Base-by-base conservation (phyloP, 1,140 invertebrate species). In the Platyscapa corneri region DNA sequence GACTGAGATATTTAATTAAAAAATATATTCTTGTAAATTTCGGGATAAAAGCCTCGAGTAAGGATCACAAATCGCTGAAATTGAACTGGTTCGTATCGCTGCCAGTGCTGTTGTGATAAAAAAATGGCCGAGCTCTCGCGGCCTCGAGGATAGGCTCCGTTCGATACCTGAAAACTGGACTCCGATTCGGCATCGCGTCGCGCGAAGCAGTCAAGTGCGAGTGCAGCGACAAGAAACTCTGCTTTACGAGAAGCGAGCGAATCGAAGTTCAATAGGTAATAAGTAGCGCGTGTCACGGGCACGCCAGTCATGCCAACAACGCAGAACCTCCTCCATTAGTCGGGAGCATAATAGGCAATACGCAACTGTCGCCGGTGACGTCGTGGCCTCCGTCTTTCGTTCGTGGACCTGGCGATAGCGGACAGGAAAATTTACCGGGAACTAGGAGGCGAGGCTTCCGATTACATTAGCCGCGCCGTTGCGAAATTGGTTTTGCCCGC, bases 261-360 rank as follows among this genome's bases (percentile, higher is more conserved):
- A 32, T 23, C n/a, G 30, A 39, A 39, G 34, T 18, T 72, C 67
- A 39, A 72, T 39, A 72, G 32, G 67, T 72, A 72, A 72, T 72
- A 72, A 72, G 39, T 72, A 72, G 67, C 34, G 67, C 67, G 16
- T 72, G 67, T 72, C 67, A 72, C 14, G 67, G 34, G 34, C 67
- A 72, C 34, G 20, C 67, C 34, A 72, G 67, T 39, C 64, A 34
- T 67, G 64, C 64, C 64, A 67, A 39, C 34, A 67, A 32, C 5
- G 30, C 8, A 27, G 37, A 18, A 42, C 42, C 72, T 12, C 16
- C 42, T 30, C n/a, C 27, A 49, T 76, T 76, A 32, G 74, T 76
- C 74, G 74, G 0, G 32, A 23, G 34, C 34, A 39, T 39, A 72
- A 72, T 72, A 27, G 67, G 67, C 34, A 64, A 64, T 64, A 64